phyloP scores from a whole-genome alignment of 2,113 vertebrate genomes.

The Alexandromys fortis region DNA sequence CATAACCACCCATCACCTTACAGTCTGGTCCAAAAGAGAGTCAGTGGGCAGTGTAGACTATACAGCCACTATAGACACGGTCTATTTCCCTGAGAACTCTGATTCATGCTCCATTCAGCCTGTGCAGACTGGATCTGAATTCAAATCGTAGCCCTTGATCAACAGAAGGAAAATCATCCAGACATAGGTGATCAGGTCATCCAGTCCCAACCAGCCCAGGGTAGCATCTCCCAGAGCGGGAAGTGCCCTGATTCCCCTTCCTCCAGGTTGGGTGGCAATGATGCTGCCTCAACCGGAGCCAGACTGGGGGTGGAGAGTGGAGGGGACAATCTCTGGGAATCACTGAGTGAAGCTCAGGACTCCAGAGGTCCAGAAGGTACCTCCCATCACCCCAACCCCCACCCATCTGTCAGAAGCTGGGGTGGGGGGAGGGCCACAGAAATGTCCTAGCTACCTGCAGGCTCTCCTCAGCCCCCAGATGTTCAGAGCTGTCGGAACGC shows the following conservation, averaged over 20 bases:
- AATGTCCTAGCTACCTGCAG: background rate
- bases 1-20: background rate
- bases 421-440: background rate
- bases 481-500: constrained; percentile 76
- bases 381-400: background rate
- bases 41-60: no score
- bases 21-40: background rate
- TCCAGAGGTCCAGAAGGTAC: rapidly evolving
- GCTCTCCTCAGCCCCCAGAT: constrained; percentile 75
- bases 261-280: no score
- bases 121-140: background rate
- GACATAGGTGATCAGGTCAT: background rate
- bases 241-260: background rate
- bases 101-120: background rate
- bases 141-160: background rate
- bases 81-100: background rate
- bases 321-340: background rate
- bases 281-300: background rate
- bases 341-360: background rate
- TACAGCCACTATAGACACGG: no score
- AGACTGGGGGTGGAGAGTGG: no score
- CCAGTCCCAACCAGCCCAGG: background rate
- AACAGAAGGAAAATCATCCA: background rate
- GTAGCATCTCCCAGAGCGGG: background rate
- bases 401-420: background rate